Conservation (phyloP, 2,113 vertebrate species). For the Butorides virescens region DNA sequence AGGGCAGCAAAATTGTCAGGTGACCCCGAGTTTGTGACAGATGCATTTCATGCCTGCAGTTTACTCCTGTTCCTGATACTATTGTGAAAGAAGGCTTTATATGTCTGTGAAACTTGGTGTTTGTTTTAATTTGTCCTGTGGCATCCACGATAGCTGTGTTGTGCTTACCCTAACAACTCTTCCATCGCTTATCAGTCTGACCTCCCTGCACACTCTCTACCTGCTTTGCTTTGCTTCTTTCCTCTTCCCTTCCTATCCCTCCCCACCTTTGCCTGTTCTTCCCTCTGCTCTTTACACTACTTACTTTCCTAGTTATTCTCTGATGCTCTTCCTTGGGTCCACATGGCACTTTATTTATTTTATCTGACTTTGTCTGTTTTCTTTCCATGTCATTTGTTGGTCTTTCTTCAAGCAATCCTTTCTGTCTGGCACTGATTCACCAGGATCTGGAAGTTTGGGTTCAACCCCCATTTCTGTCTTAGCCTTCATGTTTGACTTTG, state of each 20-base stretch:
- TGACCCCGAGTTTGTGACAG: neutral
- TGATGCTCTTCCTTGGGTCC: neutral
- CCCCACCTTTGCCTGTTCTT: neutral
- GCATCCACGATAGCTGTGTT: neutral
- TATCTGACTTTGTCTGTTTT: neutral
- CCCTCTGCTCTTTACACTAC: neutral
- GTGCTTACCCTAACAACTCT: neutral
- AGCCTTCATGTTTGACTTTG: neutral
- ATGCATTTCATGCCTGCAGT: neutral
- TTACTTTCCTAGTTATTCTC: neutral
- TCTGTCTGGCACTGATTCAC: neutral
- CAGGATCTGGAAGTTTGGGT: neutral
- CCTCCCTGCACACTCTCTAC: neutral
- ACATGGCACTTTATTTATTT: neutral
- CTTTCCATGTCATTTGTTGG: neutral
- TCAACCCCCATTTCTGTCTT: neutral
- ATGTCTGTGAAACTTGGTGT: neutral
- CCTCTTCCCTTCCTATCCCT: neutral
- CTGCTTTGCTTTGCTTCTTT: neutral
- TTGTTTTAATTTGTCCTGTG: neutral
- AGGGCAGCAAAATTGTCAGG: neutral
- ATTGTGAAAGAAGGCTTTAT: neutral
- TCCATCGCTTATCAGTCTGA: neutral
- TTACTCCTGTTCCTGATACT: neutral
- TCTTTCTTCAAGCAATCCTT: neutral